Conservation (phyloP, 2,888 invertebrate species). For the Helleia helle region DNA sequence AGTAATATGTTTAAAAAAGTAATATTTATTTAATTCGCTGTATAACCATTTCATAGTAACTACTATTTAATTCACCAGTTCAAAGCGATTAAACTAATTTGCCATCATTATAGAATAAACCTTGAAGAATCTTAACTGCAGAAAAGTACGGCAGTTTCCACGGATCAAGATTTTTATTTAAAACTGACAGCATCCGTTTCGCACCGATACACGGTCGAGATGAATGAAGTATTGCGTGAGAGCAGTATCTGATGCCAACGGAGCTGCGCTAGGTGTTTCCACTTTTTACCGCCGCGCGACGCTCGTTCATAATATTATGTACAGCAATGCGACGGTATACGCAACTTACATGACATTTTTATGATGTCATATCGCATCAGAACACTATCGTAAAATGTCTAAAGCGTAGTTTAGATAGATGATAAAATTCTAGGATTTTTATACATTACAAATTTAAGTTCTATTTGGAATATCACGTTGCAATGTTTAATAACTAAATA, state of each 20-base stretch:
- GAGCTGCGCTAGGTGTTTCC: constrained; percentile 29
- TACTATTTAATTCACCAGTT: too few relatives aligned
- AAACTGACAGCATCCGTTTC: constrained; percentile 47
- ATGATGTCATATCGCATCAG: constrained; percentile 16
- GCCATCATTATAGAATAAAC: constrained; percentile 18
- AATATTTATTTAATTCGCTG: too few relatives aligned
- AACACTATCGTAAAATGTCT: not conserved
- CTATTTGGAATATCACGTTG: too few relatives aligned
- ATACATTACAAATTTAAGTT: too few relatives aligned
- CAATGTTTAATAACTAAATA: too few relatives aligned
- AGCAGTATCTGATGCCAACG: constrained; percentile 47
- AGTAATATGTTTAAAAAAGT: too few relatives aligned
- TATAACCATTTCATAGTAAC: too few relatives aligned
- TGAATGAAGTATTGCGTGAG: constrained; percentile 57
- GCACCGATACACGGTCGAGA: constrained; percentile 46
- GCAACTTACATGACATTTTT: constrained; percentile 20
- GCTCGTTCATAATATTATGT: too few relatives aligned
- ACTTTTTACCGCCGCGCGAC: constrained; percentile 30
- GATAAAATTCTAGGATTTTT: too few relatives aligned
- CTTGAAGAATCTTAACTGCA: constrained; percentile 21
- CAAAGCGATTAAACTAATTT: too few relatives aligned
- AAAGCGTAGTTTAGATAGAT: constrained; percentile 3
- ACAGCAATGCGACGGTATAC: constrained; percentile 37
- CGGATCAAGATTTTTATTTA: constrained; percentile 36
- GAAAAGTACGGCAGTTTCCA: constrained; percentile 24